A percentile compares a stretch with the other conserved stretches of the same genome.
phyloP scores from a whole-genome alignment of 2,797 vertebrate genomes.

The Amniataba percoides region DNA sequence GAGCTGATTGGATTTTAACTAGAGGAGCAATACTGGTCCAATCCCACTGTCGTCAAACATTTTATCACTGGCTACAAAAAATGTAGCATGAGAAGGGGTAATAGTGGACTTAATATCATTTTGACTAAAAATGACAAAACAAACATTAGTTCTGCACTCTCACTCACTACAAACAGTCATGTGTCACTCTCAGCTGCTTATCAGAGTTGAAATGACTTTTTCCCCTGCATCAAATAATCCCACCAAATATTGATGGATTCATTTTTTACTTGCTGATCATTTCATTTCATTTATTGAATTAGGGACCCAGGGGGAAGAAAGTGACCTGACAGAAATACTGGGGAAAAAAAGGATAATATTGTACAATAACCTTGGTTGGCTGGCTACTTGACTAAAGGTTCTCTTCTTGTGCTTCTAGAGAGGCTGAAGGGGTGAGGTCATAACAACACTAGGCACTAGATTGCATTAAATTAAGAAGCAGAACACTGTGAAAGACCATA shows the following conservation, averaged over 20 bases:
- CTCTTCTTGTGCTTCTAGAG: conserved; percentile 20
- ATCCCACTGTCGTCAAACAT: not conserved
- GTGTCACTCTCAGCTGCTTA: not conserved
- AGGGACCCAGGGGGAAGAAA: not conserved
- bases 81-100: not conserved
- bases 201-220: not conserved
- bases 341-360: not conserved
- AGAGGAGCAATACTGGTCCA: not conserved
- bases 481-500: conserved; percentile 5
- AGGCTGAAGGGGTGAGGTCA: conserved; percentile 15
- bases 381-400: conserved; percentile 22
- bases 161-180: not conserved
- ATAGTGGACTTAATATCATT: not conserved
- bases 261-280: not conserved
- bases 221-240: not conserved
- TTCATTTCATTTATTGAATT: conserved; percentile 5
- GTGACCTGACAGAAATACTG: not conserved
- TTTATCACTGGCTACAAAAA: not conserved
- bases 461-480: conserved; percentile 1
- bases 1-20: conserved; percentile 9
- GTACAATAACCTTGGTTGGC: conserved; percentile 13
- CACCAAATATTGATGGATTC: not conserved
- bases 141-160: not conserved
- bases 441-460: conserved; percentile 17
- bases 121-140: not conserved